Evolutionary conservation across 2,797 vertebrate species (phyloP).

Genomic region (Borostomias antarcticus): DNA sequence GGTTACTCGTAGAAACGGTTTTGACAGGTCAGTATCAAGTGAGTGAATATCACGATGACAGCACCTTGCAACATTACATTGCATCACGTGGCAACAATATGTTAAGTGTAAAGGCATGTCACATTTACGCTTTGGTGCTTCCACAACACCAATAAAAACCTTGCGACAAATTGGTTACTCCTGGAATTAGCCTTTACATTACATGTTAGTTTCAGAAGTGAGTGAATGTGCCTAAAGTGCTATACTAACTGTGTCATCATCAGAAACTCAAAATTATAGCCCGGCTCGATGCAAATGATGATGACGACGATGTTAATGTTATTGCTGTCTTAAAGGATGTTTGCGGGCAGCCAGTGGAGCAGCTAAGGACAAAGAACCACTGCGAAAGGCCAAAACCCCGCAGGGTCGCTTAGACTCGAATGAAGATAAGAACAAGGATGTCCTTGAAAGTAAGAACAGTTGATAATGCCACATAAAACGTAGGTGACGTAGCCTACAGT

Average conservation of each 20-base stretch:
- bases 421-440: conserved; percentile 78
- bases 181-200: too few species aligned
- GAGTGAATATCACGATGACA: background rate
- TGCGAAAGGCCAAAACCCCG: conserved; percentile 87
- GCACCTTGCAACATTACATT: too few species aligned
- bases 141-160: too few species aligned
- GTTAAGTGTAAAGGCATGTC: too few species aligned
- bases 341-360: conserved; percentile 65
- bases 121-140: too few species aligned
- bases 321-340: conserved; percentile 44
- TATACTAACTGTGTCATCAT: too few species aligned
- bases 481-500: too few species aligned
- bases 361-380: conserved; percentile 62
- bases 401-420: conserved; percentile 86
- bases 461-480: background rate
- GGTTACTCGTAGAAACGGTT: conserved; percentile 27
- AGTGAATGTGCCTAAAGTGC: too few species aligned
- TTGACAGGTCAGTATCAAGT: conserved; percentile 51
- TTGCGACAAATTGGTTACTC: too few species aligned
- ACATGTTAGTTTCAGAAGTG: too few species aligned
- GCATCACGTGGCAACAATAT: too few species aligned
- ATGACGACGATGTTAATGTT: background rate
- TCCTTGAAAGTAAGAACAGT: conserved; percentile 82
- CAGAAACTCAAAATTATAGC: too few species aligned
- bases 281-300: background rate